Evolutionary conservation across 2,888 invertebrate genomes (phyloP).

Genomic region (Hemicrepidius hirtus): DNA sequence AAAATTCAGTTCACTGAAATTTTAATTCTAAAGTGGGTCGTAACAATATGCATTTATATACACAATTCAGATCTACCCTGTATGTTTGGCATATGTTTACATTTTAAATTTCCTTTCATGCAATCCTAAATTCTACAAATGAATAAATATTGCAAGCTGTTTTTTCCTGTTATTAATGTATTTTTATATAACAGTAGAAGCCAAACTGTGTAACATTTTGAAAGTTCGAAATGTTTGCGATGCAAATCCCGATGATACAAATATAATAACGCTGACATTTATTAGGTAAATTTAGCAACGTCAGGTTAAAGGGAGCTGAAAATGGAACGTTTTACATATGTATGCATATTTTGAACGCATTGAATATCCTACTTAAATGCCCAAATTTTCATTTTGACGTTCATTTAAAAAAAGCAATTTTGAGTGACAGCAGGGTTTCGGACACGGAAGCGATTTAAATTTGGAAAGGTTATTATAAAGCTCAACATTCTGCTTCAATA

Average conservation of each 20-base stretch:
- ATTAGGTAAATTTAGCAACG: slow-evolving; percentile 58
- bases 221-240: slow-evolving; percentile 51
- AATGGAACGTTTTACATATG: slow-evolving; percentile 50
- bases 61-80: too few relatives aligned
- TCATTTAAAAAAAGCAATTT: slow-evolving; percentile 22
- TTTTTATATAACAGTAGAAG: slow-evolving; percentile 29
- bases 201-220: slow-evolving; percentile 36
- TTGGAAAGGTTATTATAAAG: not conserved
- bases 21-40: too few relatives aligned
- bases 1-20: too few relatives aligned
- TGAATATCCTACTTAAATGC: slow-evolving; percentile 37
- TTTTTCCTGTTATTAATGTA: slow-evolving; percentile 12
- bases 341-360: slow-evolving; percentile 45
- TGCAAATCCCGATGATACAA: slow-evolving; percentile 56
- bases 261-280: slow-evolving; percentile 56
- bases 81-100: too few relatives aligned
- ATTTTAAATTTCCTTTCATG: too few relatives aligned
- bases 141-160: slow-evolving; percentile 4
- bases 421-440: slow-evolving; percentile 15
- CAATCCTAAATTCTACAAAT: too few relatives aligned
- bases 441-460: not conserved
- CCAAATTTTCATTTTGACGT: slow-evolving; percentile 24
- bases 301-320: slow-evolving; percentile 53
- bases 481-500: not conserved
- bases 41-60: too few relatives aligned